A percentile compares a stretch with the other conserved stretches of the same genome.
These are phyloP conservation scores for Hydra vulgaris DNA, from an alignment of 30 jellyfish, hydroid and myxozoan species.

Conservation along the genomic window DNA sequence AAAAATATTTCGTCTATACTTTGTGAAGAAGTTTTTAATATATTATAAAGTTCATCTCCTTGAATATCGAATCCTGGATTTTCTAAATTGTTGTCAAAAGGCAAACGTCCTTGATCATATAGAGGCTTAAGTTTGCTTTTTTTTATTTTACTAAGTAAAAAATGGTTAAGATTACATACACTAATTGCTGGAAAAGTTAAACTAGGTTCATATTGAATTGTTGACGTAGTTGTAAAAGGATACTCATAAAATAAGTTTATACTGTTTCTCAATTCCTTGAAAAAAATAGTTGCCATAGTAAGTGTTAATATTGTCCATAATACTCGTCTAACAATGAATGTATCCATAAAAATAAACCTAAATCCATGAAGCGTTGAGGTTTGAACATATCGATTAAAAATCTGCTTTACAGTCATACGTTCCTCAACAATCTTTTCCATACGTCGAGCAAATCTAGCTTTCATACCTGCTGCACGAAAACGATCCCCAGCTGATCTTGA, in stretches of 20 bases:
- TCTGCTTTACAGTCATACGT: conserved; percentile 82
- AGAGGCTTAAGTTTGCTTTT: conserved; percentile 40
- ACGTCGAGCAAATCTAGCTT: conserved; percentile 89
- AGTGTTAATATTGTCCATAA: conserved; percentile 80
- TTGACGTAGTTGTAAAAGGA: conserved; percentile 92
- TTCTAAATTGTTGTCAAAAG: conserved; percentile 29
- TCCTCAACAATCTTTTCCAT: conserved; percentile 89
- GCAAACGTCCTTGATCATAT: conserved; percentile 7
- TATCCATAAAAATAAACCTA: conserved; percentile 86
- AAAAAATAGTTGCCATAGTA: conserved; percentile 83
- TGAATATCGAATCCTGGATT: conserved; percentile 44
- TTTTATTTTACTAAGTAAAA: conserved; percentile 45
- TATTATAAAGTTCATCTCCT: conserved; percentile 58
- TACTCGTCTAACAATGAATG: conserved; percentile 74
- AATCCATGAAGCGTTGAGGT: conserved; percentile 95
- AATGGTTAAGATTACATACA: conserved; percentile 72
- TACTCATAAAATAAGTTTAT: conserved; percentile 52
- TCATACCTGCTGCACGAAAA: conserved; percentile 97
- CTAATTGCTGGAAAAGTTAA: conserved; percentile 91
- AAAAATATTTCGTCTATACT: conserved; percentile 48
- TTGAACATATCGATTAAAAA: conserved; percentile 76
- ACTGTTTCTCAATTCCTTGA: conserved; percentile 76
- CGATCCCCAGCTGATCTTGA: conserved; percentile 52
- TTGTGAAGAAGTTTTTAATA: conserved; percentile 61
- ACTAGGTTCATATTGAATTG: conserved; percentile 66